Percentiles rank a stretch among this genome's conserved stretches.
Conservation (phyloP, 2,113 vertebrate genomes). For the Panurus biarmicus region DNA sequence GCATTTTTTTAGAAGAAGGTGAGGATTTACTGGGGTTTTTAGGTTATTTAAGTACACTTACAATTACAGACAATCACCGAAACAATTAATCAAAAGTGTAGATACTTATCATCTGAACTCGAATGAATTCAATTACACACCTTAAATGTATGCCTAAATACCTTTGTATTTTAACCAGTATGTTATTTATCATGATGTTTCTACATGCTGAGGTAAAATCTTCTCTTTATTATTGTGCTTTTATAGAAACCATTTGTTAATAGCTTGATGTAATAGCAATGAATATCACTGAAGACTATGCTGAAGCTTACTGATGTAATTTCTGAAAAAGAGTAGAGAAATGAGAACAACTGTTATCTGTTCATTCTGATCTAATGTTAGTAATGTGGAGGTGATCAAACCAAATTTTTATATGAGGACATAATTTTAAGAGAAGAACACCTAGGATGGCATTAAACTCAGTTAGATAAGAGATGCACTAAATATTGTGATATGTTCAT, state of each 20-base stretch:
- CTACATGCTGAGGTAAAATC: background rate
- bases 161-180: slow-evolving; percentile 27
- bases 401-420: background rate
- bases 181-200: slow-evolving; percentile 23
- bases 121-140: background rate
- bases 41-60: background rate
- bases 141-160: background rate
- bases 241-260: slow-evolving; percentile 18
- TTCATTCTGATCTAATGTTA: background rate
- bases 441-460: background rate
- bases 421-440: background rate
- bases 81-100: background rate
- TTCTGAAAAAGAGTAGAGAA: background rate
- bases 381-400: slow-evolving; percentile 5
- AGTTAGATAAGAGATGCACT: slow-evolving; percentile 1
- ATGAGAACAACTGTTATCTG: background rate
- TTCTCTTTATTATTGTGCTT: background rate
- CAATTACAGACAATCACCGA: background rate
- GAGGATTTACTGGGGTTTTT: background rate
- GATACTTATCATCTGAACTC: background rate
- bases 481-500: background rate
- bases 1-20: background rate
- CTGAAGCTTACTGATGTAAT: slow-evolving; percentile 1
- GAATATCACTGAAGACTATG: background rate
- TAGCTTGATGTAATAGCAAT: background rate